A percentile compares a stretch with the other conserved stretches of the same genome.
Evolutionary conservation across 2,113 vertebrate genomes (phyloP).

Genomic region (Labeo catla): DNA sequence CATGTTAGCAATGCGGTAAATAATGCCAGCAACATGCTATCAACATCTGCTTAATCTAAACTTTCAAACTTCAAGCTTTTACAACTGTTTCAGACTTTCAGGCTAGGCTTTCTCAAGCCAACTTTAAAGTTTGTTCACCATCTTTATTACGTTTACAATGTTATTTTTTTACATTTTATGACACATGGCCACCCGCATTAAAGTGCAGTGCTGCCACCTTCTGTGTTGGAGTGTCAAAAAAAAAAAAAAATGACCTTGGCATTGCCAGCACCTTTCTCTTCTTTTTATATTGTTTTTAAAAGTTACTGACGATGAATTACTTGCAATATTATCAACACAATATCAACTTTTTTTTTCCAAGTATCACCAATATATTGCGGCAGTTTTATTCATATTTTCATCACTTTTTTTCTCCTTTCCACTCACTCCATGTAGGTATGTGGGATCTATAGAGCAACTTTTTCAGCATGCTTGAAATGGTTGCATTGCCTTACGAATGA

Average conservation of each 20-base stretch:
- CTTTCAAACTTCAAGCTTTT: too few species aligned
- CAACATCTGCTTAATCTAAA: neutral
- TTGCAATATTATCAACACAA: neutral
- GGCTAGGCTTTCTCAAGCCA: neutral
- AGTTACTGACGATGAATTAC: neutral
- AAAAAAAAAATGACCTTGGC: too few species aligned
- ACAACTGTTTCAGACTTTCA: neutral
- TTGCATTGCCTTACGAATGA: constrained; percentile 4
- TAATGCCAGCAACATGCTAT: too few species aligned
- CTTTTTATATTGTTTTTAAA: too few species aligned
- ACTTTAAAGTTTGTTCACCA: too few species aligned
- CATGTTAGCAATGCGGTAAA: too few species aligned
- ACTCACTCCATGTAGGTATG: neutral
- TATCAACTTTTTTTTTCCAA: neutral
- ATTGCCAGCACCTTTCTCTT: too few species aligned
- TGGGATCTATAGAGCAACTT: neutral
- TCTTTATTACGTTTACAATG: too few species aligned
- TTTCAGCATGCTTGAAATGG: neutral
- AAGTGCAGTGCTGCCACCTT: neutral
- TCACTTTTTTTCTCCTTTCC: neutral
- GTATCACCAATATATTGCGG: neutral
- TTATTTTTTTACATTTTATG: neutral
- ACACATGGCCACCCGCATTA: neutral
- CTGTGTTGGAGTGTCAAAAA: neutral
- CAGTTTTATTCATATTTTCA: neutral